Base-by-base conservation (phyloP, 2,797 vertebrate species). In the Cyclura pinguis region DNA sequence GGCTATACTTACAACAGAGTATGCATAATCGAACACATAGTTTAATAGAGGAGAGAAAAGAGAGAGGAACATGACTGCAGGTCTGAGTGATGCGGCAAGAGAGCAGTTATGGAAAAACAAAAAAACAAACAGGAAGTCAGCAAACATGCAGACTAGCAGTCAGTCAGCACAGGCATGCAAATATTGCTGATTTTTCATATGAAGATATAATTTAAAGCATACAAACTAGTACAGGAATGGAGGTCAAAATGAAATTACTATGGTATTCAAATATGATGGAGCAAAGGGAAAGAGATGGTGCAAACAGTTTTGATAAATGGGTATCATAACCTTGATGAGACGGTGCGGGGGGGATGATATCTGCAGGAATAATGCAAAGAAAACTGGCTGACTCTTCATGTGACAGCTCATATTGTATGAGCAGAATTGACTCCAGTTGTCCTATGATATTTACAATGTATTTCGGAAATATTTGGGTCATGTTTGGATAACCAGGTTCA, bases 381-480 rank as follows among this genome's bases (percentile, higher is more conserved):
- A 80, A 80, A 29, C 10, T n/a, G 57, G 38, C 27, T 86, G 42
- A 50, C 1, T n/a, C 38, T 67, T 87, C 8, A 50, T 50, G 80
- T 22, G 29, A 67, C 42, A 80, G 57, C 29, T 67, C 42, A 64
- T 7, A 64, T 29, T 64, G 29, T 67, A 22, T 64, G 29, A 77
- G 29, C 76, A 27, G 18, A 84, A 2, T 8, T 78, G 27, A 47
- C 59, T 87, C 6, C 32, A 78, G 62, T 87, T 87, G 14, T 64
- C 42, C 24, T 52, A 35, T n/a, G 27, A 86, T 80, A 29, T 80
- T 87, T 80, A 87, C 76, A 80, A 78, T 52, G 52, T 52, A 38
- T 87, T 80, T 80, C 80, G n/a, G 76, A 35, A 67, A 67, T 67
- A 67, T 9, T 67, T 38, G 73, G 38, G 32, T 67, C 64, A 67